Percentiles rank a stretch among this genome's conserved stretches.
Evolutionary conservation across 2,888 invertebrate genomes (phyloP).

Genomic region (Dexiosoma caninum): DNA sequence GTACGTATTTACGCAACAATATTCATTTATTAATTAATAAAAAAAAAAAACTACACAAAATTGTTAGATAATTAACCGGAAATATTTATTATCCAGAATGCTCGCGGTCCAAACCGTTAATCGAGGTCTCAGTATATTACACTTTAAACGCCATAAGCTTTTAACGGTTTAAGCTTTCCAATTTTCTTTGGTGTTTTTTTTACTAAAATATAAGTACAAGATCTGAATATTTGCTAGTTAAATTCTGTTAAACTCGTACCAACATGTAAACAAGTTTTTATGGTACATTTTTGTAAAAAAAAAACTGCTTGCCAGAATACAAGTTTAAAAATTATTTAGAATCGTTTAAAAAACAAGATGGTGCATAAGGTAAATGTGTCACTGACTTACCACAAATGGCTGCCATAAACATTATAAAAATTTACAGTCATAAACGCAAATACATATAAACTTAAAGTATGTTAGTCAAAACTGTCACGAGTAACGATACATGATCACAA

Average conservation of each 20-base stretch:
- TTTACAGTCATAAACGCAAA: not conserved
- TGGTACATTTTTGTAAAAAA: too few relatives aligned
- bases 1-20: too few relatives aligned
- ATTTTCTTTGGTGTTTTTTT: not conserved
- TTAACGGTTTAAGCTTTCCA: slow-evolving; percentile 25
- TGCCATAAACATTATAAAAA: not conserved
- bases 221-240: not conserved
- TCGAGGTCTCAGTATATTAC: too few relatives aligned
- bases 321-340: slow-evolving; percentile 1
- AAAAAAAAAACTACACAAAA: too few relatives aligned
- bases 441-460: not conserved
- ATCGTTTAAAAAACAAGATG: slow-evolving; percentile 29
- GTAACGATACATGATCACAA: slow-evolving; percentile 9
- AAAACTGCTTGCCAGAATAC: not conserved
- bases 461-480: slow-evolving; percentile 7
- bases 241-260: not conserved
- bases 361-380: slow-evolving; percentile 50
- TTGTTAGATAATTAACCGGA: too few relatives aligned
- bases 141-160: too few relatives aligned
- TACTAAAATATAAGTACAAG: not conserved
- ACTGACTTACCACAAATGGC: slow-evolving; percentile 45
- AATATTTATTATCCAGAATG: too few relatives aligned
- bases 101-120: too few relatives aligned
- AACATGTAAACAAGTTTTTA: slow-evolving; percentile 24
- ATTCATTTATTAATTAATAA: too few relatives aligned